These are phyloP conservation scores for Hydropsyche tenuis DNA, from an alignment of 1,140 invertebrate genomes.

Conservation along the genomic window DNA sequence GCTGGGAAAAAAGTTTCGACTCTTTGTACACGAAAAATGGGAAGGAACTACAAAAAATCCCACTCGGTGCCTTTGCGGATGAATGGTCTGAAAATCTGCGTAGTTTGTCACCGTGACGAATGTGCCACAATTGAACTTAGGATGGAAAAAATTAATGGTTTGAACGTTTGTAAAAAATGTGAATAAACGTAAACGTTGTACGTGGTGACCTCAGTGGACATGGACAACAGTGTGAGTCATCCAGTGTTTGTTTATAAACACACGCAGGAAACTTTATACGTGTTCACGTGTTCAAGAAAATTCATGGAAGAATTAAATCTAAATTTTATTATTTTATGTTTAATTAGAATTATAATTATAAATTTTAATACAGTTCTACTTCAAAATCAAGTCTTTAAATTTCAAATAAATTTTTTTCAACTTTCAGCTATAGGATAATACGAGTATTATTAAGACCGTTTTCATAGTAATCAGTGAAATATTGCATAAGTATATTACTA, in stretches of 20 bases:
- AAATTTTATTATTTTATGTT: too few relatives aligned
- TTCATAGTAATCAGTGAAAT: too few relatives aligned
- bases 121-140: constrained; percentile 6
- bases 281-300: too few relatives aligned
- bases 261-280: background rate
- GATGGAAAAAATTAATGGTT: background rate
- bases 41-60: background rate
- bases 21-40: background rate
- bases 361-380: too few relatives aligned
- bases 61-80: background rate
- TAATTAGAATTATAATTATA: too few relatives aligned
- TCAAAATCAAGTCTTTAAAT: too few relatives aligned
- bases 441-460: too few relatives aligned
- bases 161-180: background rate
- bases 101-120: constrained; percentile 3
- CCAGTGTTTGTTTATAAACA: constrained; percentile 17
- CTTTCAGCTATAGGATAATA: too few relatives aligned
- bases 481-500: too few relatives aligned
- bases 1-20: background rate
- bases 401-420: too few relatives aligned
- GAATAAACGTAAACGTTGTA: too few relatives aligned
- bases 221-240: constrained; percentile 3
- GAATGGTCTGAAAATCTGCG: constrained; percentile 17
- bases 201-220: background rate
- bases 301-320: too few relatives aligned